Percentiles rank a stretch among this genome's conserved stretches.
Evolutionary conservation across 2,888 invertebrate species (phyloP).

Genomic region (Endomychus coccineus): DNA sequence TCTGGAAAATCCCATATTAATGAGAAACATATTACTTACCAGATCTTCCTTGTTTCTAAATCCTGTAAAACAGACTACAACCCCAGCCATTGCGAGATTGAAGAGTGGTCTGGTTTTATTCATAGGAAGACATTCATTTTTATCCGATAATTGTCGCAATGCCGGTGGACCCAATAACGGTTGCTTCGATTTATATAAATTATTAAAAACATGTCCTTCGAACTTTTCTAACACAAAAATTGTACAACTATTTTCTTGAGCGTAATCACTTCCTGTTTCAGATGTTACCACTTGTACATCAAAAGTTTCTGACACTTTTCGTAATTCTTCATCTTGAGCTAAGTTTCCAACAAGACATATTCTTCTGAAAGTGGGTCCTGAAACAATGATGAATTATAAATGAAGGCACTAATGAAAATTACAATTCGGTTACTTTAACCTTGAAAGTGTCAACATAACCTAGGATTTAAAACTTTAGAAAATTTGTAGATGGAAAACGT

Average conservation of each 20-base stretch:
- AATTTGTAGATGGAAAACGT: too few relatives aligned
- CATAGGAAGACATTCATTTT: slow-evolving; percentile 63
- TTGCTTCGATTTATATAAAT: slow-evolving; percentile 56
- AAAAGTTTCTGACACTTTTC: slow-evolving; percentile 55
- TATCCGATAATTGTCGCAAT: slow-evolving; percentile 64
- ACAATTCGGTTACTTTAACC: slow-evolving; percentile 23
- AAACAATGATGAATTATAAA: neutral
- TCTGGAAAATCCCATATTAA: too few relatives aligned
- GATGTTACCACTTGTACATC: slow-evolving; percentile 57
- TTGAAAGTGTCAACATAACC: slow-evolving; percentile 33
- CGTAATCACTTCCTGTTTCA: slow-evolving; percentile 53
- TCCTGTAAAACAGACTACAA: slow-evolving; percentile 87
- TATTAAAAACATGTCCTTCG: slow-evolving; percentile 63
- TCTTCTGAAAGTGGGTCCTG: too few relatives aligned
- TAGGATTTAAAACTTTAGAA: slow-evolving; percentile 17
- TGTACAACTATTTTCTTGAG: slow-evolving; percentile 55
- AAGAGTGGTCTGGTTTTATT: slow-evolving; percentile 75
- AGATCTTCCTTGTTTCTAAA: slow-evolving; percentile 84
- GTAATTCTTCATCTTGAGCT: slow-evolving; percentile 47
- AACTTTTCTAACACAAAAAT: slow-evolving; percentile 69
- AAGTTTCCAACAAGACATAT: slow-evolving; percentile 59
- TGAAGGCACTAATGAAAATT: slow-evolving; percentile 14
- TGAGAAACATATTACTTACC: slow-evolving; percentile 54
- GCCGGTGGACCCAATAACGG: slow-evolving; percentile 78
- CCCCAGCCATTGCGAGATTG: slow-evolving; percentile 80